Evolutionary conservation across 2,113 vertebrate genomes (phyloP).

Genomic region (Megaptera novaeangliae): DNA sequence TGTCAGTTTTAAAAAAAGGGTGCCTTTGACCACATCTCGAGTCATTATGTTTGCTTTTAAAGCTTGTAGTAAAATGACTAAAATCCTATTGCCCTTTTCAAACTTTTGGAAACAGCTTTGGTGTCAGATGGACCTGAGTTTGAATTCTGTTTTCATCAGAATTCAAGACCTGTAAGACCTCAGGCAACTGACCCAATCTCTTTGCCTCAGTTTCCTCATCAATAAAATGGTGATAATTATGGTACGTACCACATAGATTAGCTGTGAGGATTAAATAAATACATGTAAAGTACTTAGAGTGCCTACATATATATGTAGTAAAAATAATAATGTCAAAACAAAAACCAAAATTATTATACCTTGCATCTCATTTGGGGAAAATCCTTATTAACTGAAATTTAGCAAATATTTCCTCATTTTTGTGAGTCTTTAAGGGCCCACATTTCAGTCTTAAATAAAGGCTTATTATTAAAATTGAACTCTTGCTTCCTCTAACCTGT

Average conservation of each 20-base stretch:
- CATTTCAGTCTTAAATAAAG: neutral
- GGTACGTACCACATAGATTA: neutral
- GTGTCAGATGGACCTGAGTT: neutral
- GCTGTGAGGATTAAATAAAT: neutral
- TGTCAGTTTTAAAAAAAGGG: neutral
- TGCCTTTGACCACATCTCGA: neutral
- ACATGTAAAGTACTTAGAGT: neutral
- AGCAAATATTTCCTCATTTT: neutral
- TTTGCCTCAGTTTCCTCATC: neutral
- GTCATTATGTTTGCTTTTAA: neutral
- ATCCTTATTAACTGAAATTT: neutral
- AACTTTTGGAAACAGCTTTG: neutral
- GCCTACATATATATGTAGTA: neutral
- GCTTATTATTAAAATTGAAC: neutral
- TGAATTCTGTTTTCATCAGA: neutral
- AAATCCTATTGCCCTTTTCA: constrained; percentile 12
- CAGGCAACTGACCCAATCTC: neutral
- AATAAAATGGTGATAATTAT: neutral
- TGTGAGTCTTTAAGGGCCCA: neutral
- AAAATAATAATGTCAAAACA: constrained; percentile 5
- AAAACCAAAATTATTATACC: neutral
- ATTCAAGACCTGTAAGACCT: neutral
- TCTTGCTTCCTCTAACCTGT: neutral
- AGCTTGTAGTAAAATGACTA: constrained; percentile 10
- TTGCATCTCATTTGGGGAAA: neutral